phyloP scores from a whole-genome alignment of 2,797 vertebrate species.

The Nasua narica region DNA sequence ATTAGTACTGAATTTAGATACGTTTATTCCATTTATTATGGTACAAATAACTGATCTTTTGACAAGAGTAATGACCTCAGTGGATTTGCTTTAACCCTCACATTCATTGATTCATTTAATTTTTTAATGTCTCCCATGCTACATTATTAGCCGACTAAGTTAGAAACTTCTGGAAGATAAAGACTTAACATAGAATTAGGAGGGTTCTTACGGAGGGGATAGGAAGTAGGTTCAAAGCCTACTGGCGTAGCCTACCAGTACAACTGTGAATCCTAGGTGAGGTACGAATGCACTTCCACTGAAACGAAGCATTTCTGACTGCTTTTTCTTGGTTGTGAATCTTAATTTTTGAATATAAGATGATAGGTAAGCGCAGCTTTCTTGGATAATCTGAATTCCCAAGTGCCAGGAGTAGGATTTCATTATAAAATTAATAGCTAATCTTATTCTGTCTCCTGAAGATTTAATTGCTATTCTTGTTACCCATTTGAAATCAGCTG shows the following conservation, averaged over 20 bases:
- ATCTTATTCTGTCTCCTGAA: conserved; percentile 85
- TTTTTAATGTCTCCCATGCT: conserved; percentile 65
- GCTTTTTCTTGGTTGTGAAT: conserved; percentile 82
- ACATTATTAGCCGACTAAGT: conserved; percentile 68
- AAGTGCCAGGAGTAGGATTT: conserved; percentile 85
- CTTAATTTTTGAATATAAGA: conserved; percentile 81
- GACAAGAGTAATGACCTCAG: conserved; percentile 87
- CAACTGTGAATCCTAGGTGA: conserved; percentile 71
- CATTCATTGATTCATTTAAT: conserved; percentile 72
- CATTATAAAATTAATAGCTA: conserved; percentile 81
- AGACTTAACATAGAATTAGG: conserved; percentile 82
- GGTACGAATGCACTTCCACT: conserved; percentile 60
- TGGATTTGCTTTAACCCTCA: conserved; percentile 82
- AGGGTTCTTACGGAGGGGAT: conserved; percentile 70
- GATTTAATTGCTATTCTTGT: conserved; percentile 86
- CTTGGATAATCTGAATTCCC: conserved; percentile 83
- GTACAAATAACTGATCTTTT: conserved; percentile 91
- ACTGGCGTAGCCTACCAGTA: conserved; percentile 66
- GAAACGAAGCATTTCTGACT: conserved; percentile 73
- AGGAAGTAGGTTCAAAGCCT: conserved; percentile 60
- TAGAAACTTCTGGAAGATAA: conserved; percentile 79
- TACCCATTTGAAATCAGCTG: conserved; percentile 84
- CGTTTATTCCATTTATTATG: conserved; percentile 87
- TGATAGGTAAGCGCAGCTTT: conserved; percentile 81
- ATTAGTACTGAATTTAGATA: conserved; percentile 78